Evolutionary conservation across 2,113 vertebrate species (phyloP).

Genomic region (Pterocles gutturalis): DNA sequence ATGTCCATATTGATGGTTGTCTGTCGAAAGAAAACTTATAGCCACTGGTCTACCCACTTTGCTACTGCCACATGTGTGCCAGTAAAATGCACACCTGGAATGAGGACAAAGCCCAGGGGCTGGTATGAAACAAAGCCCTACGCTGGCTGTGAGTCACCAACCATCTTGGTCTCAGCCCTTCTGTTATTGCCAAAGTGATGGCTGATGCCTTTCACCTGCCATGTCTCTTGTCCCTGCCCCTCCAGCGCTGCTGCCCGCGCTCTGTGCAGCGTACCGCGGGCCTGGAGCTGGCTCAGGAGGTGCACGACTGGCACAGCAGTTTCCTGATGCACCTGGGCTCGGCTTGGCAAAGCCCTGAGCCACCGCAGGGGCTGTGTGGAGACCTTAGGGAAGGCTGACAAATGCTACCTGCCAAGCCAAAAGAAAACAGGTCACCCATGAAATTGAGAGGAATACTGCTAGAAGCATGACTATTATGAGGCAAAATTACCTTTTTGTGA

Average conservation of each 20-base stretch:
- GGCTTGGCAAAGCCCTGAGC: neutral
- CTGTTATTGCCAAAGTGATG: neutral
- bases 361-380: neutral
- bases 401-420: neutral
- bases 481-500: neutral
- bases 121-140: neutral
- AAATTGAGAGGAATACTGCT: neutral
- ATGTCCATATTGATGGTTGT: neutral
- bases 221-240: neutral
- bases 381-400: neutral
- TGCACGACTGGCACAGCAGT: neutral
- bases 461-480: neutral
- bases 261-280: rapidly evolving
- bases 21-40: neutral
- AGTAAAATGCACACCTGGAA: neutral
- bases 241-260: neutral
- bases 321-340: neutral
- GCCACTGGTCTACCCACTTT: neutral
- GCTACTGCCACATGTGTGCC: neutral
- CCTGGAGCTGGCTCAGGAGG: neutral
- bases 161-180: neutral
- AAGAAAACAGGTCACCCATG: neutral
- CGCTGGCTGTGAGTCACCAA: neutral
- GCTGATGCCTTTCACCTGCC: neutral
- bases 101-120: neutral